These are phyloP conservation scores for Iselma pallidipennis DNA, from an alignment of 2,888 invertebrate species.

Conservation along the genomic window DNA sequence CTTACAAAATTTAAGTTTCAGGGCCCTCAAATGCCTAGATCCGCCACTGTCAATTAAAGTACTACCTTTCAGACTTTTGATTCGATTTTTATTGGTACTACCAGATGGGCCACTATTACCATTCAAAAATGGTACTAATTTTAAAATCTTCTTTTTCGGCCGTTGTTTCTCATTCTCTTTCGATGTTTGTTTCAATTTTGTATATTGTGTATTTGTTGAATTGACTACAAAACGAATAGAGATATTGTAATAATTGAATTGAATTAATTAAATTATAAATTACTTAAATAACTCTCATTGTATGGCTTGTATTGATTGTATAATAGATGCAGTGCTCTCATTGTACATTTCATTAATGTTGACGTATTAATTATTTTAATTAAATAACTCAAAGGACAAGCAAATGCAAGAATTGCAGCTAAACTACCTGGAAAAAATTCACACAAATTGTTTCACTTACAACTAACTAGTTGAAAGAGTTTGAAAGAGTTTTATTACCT, in stretches of 20 bases:
- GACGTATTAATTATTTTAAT: conserved; percentile 64
- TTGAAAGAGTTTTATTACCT: too few species aligned
- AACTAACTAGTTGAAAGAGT: too few species aligned
- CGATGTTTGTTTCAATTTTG: conserved; percentile 41
- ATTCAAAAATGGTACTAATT: conserved; percentile 31
- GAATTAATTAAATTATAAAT: conserved; percentile 26
- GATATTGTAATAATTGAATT: conserved; percentile 16
- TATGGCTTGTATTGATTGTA: conserved; percentile 63
- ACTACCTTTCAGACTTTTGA: conserved; percentile 1
- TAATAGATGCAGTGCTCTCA: conserved; percentile 46
- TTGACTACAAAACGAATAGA: conserved; percentile 6
- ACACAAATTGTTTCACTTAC: conserved; percentile 2
- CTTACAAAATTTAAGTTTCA: too few species aligned
- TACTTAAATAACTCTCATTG: conserved; percentile 54
- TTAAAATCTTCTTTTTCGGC: conserved; percentile 28
- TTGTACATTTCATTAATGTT: conserved; percentile 54
- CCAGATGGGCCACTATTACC: background rate
- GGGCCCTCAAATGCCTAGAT: too few species aligned
- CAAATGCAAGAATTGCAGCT: conserved; percentile 66
- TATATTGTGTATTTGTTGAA: conserved; percentile 45
- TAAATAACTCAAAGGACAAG: conserved; percentile 65
- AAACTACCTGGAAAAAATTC: conserved; percentile 59
- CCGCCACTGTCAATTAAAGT: too few species aligned
- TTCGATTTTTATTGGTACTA: conserved; percentile 8
- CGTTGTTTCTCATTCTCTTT: conserved; percentile 13